These are phyloP conservation scores for Chrysodeixis includens DNA, from an alignment of 2,888 invertebrate genomes.

Conservation along the genomic window DNA sequence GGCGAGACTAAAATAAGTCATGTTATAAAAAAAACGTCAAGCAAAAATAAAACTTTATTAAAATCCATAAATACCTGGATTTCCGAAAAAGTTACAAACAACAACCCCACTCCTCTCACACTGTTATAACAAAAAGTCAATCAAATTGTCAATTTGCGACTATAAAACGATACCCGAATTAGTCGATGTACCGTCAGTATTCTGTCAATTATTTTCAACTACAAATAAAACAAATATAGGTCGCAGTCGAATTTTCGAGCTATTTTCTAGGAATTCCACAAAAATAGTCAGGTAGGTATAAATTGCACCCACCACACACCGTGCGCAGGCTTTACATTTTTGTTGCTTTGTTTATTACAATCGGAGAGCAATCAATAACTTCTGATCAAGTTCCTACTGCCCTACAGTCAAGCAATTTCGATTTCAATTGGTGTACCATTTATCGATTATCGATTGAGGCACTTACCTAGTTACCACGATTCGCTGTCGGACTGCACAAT, in stretches of 20 bases:
- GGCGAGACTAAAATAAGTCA: too few relatives aligned
- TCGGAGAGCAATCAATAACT: constrained; percentile 19
- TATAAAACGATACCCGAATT: constrained; percentile 17
- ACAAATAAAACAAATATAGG: constrained; percentile 31
- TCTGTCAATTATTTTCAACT: constrained; percentile 30
- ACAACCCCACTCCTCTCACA: neutral
- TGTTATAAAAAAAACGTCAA: constrained; percentile 2
- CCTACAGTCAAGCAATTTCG: constrained; percentile 39
- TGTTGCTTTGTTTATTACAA: constrained; percentile 34
- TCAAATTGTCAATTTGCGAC: constrained; percentile 31
- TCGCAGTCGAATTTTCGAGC: constrained; percentile 18
- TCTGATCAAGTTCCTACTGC: constrained; percentile 16
- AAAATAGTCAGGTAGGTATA: constrained; percentile 26
- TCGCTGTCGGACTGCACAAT: constrained; percentile 24
- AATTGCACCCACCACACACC: constrained; percentile 13
- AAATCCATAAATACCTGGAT: neutral
- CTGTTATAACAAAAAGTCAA: constrained; percentile 15
- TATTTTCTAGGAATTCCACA: constrained; percentile 18
- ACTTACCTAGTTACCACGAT: constrained; percentile 38
- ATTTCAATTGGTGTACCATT: constrained; percentile 42
- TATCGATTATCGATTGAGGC: constrained; percentile 47
- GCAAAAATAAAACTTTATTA: neutral
- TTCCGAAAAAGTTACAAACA: neutral
- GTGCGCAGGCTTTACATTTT: constrained; percentile 24
- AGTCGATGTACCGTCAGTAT: constrained; percentile 9